A percentile compares a stretch with the other conserved stretches of the same genome.
Evolutionary conservation across 2,888 invertebrate genomes (phyloP).

Genomic region (Sepiola atlantica): DNA sequence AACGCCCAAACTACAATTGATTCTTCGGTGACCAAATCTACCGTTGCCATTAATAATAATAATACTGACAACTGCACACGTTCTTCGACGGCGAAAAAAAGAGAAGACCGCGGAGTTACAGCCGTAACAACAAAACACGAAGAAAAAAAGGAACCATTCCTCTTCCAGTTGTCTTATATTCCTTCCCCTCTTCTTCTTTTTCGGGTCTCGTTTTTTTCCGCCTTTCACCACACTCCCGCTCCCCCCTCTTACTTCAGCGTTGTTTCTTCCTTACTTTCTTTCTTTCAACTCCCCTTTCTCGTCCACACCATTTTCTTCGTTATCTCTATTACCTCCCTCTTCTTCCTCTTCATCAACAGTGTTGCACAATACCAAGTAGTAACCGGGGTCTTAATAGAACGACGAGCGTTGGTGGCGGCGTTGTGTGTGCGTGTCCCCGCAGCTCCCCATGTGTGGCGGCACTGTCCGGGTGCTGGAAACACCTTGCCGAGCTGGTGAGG

Average conservation of each 20-base stretch:
- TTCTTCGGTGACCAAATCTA: background rate
- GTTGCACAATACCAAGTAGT: slow-evolving; percentile 20
- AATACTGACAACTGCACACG: background rate
- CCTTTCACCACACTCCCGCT: background rate
- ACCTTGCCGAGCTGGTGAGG: slow-evolving; percentile 45
- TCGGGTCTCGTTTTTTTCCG: background rate
- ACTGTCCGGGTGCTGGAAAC: slow-evolving; percentile 43
- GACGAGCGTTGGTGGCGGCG: background rate
- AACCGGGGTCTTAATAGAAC: background rate
- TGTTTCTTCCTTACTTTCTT: background rate
- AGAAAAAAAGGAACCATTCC: background rate
- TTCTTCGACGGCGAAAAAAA: background rate
- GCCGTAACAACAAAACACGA: background rate
- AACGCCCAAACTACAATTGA: background rate
- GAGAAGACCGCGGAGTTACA: background rate
- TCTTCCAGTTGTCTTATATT: background rate
- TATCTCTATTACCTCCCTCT: background rate
- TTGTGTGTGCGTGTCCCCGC: slow-evolving; percentile 32
- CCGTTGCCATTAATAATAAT: background rate
- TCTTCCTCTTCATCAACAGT: background rate
- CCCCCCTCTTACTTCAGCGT: background rate
- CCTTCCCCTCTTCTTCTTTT: background rate
- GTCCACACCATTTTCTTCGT: background rate
- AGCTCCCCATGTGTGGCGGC: slow-evolving; percentile 45
- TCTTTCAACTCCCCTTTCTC: background rate